Percentiles rank a stretch among this genome's conserved stretches.
phyloP scores from a whole-genome alignment of 2,797 vertebrate species.

The Phataginus tetradactyla region DNA sequence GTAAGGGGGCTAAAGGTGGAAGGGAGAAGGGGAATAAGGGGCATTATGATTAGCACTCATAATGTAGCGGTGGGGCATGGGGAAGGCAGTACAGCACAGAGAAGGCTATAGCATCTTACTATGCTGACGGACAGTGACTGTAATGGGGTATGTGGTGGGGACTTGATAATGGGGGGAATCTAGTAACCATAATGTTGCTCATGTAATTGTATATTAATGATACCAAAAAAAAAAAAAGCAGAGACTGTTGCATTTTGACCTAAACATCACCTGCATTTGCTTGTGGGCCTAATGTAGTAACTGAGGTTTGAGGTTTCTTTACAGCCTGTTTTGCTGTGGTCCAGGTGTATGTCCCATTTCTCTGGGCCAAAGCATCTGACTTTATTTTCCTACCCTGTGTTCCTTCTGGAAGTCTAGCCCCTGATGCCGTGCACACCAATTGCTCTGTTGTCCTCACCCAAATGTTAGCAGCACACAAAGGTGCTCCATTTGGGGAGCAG shows the following conservation, averaged over 20 bases:
- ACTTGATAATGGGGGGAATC: too few relatives aligned
- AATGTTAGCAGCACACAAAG: not conserved
- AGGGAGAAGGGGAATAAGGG: too few relatives aligned
- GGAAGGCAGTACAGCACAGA: too few relatives aligned
- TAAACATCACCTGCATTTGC: not conserved
- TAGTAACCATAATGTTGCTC: too few relatives aligned
- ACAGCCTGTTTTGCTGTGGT: not conserved
- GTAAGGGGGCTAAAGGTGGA: too few relatives aligned
- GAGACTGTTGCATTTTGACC: not conserved
- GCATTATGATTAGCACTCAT: too few relatives aligned
- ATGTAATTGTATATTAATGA: too few relatives aligned
- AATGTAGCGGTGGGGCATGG: too few relatives aligned
- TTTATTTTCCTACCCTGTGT: not conserved
- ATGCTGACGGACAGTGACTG: too few relatives aligned
- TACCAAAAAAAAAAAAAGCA: not conserved
- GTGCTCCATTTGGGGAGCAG: not conserved
- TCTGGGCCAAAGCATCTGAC: not conserved
- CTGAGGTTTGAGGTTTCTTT: not conserved
- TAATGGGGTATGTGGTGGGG: too few relatives aligned
- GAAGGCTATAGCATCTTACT: too few relatives aligned
- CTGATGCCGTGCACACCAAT: accelerated
- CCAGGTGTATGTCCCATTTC: not conserved
- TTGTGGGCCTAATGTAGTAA: not conserved
- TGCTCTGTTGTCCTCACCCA: not conserved
- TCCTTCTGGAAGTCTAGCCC: not conserved